Percentiles rank a stretch among this genome's conserved stretches.
These are phyloP conservation scores for Petaurus breviceps DNA, from an alignment of 2,113 vertebrate genomes.

Conservation along the genomic window DNA sequence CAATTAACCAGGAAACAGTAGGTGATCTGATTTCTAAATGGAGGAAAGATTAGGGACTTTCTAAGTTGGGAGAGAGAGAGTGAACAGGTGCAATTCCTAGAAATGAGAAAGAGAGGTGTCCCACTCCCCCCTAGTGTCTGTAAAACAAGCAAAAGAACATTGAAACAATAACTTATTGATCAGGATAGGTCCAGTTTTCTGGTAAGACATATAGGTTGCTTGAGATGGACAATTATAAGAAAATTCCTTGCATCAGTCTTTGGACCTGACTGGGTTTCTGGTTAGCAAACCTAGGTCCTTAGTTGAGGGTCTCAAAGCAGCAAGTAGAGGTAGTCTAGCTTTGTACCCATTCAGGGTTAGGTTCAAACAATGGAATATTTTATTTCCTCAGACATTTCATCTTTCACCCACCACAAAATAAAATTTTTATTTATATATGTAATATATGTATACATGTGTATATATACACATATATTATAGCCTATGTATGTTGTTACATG, in stretches of 20 bases:
- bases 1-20: neutral
- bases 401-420: neutral
- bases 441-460: neutral
- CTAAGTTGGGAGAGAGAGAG: neutral
- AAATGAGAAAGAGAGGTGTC: neutral
- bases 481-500: too few relatives aligned
- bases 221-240: neutral
- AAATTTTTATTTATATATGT: neutral
- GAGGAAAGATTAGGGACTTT: neutral
- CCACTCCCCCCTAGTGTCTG: neutral
- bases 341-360: neutral
- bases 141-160: neutral
- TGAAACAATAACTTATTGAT: neutral
- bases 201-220: neutral
- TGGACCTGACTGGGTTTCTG: neutral
- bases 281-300: neutral
- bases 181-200: neutral
- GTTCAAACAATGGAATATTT: neutral
- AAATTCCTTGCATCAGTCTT: neutral
- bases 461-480: too few relatives aligned
- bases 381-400: too few relatives aligned
- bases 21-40: neutral
- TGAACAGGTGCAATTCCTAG: neutral
- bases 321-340: neutral
- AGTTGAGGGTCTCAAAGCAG: too few relatives aligned